Conservation (phyloP, 2,797 vertebrate species). For the Gouania willdenowi region DNA sequence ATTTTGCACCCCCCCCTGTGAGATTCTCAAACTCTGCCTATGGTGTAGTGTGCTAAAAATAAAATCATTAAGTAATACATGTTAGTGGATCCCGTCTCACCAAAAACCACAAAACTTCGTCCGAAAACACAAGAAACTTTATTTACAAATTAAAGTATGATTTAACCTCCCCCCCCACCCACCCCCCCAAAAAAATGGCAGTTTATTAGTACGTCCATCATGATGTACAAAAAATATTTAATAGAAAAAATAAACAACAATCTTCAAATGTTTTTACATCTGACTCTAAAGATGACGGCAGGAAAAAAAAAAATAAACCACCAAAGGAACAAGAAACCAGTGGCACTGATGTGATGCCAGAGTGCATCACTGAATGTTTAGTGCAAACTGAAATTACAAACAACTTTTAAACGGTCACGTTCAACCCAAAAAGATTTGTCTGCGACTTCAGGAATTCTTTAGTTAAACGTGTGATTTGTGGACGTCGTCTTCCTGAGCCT, state of each 20-base stretch:
- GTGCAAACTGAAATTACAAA: constrained; percentile 40
- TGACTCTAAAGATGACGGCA: constrained; percentile 26
- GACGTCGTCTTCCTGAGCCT: too few species aligned
- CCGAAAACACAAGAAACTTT: constrained; percentile 65
- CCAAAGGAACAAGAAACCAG: constrained; percentile 18
- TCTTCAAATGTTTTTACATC: constrained; percentile 48
- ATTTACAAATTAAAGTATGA: constrained; percentile 69
- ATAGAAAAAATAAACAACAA: constrained; percentile 62
- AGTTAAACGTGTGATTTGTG: too few species aligned
- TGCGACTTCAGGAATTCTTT: constrained; percentile 19
- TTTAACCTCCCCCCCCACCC: too few species aligned
- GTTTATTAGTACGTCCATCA: constrained; percentile 62
- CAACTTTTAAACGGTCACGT: constrained; percentile 18
- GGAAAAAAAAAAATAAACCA: too few species aligned
- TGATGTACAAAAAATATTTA: constrained; percentile 69
- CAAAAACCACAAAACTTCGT: constrained; percentile 7
- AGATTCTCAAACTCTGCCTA: too few species aligned
- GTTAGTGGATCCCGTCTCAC: too few species aligned
- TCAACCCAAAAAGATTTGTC: constrained; percentile 32
- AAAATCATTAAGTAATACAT: too few species aligned
- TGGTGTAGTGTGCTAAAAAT: too few species aligned
- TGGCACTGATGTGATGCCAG: constrained; percentile 6
- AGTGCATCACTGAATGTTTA: constrained; percentile 43
- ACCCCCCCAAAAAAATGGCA: constrained; percentile 54
- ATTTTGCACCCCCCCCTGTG: too few species aligned